Evolutionary conservation across 2,888 invertebrate species (phyloP), one percentile per base, ranked within the genome.

Genomic region (Barypeithes pellucidus): DNA sequence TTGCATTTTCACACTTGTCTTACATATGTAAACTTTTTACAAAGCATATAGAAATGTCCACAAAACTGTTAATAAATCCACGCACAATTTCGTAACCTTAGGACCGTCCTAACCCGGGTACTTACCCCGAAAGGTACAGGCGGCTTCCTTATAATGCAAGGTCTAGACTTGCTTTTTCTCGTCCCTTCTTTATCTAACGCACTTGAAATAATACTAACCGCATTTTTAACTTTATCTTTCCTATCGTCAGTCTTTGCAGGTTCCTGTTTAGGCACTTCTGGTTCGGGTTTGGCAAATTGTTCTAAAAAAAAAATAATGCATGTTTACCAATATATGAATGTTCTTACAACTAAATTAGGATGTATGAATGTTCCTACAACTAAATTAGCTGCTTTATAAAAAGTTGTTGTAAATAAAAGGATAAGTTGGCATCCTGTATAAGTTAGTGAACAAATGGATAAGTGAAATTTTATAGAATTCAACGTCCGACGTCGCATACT

Each of bases 121-220:
- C 86, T 83, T 29, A 83, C 83, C 16, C 91, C 90, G 86, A 91
- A 91, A 79, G 91, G 90, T 79, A 91, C 88, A 0, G 91, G 91
- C 65, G 93, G 93, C 87, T 92, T 92, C 65, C 85, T 80, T 71
- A 82, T 81, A 80, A 87, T 84, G 72, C 85, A 85, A n/a, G 86
- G 86, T 47, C 85, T 78, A 3, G 86, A 86, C 80, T 86, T 86
- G 7, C 85, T 86, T 80, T 86, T 87, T 71, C 86, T 81, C 9
- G 86, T 81, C 52, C 86, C 86, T 72, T 85, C 85, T 78, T 85
- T 85, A 76, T 86, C 86, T 81, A 93, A 91, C 79, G 92, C 93
- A 83, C 91, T 90, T 76, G 92, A 91, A 77, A 93, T 93, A 80
- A 93, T 92, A 82, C 91, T 91, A 66, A 93, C 89, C 1, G 93